Conservation (phyloP, 1,140 invertebrate species). For the Drosophila santomea region DNA sequence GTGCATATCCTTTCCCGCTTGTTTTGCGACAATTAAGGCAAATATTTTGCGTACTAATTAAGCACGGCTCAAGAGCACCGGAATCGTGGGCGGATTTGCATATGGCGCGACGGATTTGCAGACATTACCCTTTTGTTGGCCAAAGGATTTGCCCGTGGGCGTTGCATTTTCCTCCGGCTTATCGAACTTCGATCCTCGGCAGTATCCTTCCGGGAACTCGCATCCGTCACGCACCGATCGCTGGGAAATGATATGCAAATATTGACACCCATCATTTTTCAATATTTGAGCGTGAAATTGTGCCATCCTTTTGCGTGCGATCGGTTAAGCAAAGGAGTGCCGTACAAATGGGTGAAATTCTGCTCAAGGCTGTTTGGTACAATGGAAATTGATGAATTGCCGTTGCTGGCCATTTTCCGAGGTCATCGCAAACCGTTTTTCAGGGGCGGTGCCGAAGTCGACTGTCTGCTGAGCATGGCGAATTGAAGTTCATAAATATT, state of each 20-base stretch:
- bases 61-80: constrained; percentile 37
- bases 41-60: constrained; percentile 84
- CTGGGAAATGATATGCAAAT: constrained; percentile 77
- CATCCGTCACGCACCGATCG: constrained; percentile 58
- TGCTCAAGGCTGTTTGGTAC: constrained; percentile 22
- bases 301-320: constrained; percentile 13
- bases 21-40: constrained; percentile 75
- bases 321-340: constrained; percentile 60
- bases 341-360: background rate
- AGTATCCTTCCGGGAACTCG: constrained; percentile 36
- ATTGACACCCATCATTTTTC: constrained; percentile 81
- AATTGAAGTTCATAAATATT: constrained; percentile 14
- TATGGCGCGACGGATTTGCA: constrained; percentile 70
- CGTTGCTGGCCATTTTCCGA: constrained; percentile 4
- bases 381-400: constrained; percentile 28
- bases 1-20: constrained; percentile 4
- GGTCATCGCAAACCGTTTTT: constrained; percentile 24
- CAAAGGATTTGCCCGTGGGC: constrained; percentile 65
- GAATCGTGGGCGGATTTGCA: constrained; percentile 54
- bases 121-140: constrained; percentile 76
- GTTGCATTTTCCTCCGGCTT: constrained; percentile 52
- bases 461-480: constrained; percentile 7
- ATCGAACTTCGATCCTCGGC: constrained; percentile 7
- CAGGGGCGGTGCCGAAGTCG: constrained; percentile 28
- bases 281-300: constrained; percentile 72